Evolutionary conservation across 2,113 vertebrate genomes (phyloP).

Genomic region (Malurus elegans): DNA sequence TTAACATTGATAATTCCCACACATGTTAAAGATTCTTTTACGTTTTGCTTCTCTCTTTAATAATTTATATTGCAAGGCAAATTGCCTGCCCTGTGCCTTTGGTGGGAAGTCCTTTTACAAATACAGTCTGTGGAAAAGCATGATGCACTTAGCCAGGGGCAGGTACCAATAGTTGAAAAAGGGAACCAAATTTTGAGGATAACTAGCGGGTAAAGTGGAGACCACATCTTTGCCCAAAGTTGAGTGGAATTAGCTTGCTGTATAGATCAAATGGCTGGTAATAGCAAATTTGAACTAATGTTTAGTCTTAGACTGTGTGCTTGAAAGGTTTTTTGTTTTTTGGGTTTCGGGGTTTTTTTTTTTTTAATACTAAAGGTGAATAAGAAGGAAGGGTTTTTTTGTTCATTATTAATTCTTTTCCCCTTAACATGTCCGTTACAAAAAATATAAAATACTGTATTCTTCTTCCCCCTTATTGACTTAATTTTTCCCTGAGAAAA

Average conservation of each 20-base stretch:
- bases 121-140: rapidly evolving
- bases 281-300: background rate
- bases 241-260: background rate
- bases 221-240: background rate
- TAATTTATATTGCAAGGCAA: background rate
- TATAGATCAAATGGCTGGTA: background rate
- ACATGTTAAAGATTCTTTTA: background rate
- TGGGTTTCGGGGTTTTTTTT: rapidly evolving
- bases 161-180: background rate
- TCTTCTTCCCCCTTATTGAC: background rate
- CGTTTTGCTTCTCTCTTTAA: background rate
- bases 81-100: background rate
- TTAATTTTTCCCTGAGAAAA: background rate
- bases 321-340: background rate
- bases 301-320: background rate
- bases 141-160: rapidly evolving
- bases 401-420: background rate
- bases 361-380: background rate
- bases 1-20: too few species aligned
- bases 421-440: background rate
- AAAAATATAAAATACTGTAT: background rate
- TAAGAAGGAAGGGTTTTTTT: background rate
- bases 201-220: background rate
- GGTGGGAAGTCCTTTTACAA: background rate
- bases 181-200: background rate